phyloP scores from a whole-genome alignment of 1,140 invertebrate species.

The Aphis gossypii region DNA sequence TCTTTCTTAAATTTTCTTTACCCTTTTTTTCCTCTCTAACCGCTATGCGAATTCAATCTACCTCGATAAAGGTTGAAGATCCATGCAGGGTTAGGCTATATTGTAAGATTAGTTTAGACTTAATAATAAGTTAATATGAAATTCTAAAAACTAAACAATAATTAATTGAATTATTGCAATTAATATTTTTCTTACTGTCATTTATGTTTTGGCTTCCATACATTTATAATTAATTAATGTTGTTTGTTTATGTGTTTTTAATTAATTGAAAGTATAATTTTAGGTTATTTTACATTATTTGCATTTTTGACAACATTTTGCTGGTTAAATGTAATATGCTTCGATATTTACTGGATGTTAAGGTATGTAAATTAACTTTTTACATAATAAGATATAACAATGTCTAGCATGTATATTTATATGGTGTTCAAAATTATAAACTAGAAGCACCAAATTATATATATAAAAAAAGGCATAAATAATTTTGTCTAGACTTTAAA shows the following conservation, averaged over 20 bases:
- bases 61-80: no score
- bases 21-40: no score
- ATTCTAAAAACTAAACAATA: not conserved
- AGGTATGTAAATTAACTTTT: conserved; percentile 68
- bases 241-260: not conserved
- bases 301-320: conserved; percentile 85
- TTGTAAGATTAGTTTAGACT: not conserved
- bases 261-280: not conserved
- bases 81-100: not conserved
- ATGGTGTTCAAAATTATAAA: not conserved
- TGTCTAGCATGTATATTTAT: not conserved
- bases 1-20: no score
- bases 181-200: not conserved
- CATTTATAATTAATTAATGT: not conserved
- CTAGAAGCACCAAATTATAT: not conserved
- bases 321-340: conserved; percentile 90
- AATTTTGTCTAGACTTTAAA: no score
- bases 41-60: no score
- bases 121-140: not conserved
- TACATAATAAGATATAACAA: not conserved
- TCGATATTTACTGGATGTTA: conserved; percentile 87
- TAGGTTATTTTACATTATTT: conserved; percentile 82
- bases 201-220: not conserved
- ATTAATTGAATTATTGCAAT: not conserved
- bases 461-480: no score